Base-by-base conservation (phyloP, 2,888 invertebrate genomes). In the Euplexia lucipara region DNA sequence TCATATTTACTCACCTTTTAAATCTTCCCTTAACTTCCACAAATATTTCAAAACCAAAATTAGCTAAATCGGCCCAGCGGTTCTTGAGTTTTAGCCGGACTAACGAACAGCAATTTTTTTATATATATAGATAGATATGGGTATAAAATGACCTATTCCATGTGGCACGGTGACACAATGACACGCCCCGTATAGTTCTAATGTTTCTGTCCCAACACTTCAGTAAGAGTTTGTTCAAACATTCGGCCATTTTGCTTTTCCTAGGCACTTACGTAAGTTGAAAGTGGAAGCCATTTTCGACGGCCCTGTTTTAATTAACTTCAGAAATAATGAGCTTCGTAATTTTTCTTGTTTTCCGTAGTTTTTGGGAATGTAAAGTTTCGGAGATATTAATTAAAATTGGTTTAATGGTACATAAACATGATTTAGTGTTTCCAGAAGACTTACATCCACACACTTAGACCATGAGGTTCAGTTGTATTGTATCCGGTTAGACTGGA, bases 291-390 rank as follows among this genome's bases (percentile, higher is more conserved):
- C 60, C 59, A 72, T 79, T 79, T 64, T 32, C 14, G 20, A 45
- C 42, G 32, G 30, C 44, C 53, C 22, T 18, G 51, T 52, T 73
- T 70, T 74, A 74, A 81, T 78, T 81, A 80, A 79, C 53, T 72
- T 68, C 34, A 49, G 51, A 69, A 63, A 63, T 22, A 60, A 69
- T 5, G 32, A 53, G 20, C 16, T 53, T 18, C 10, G 57, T 39
- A 41, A 37, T 56, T 51, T 49, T 51, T 42, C 37, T 63, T 65
- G 30, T 51, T 67, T 52, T 61, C 22, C 8, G 8, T 62, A 52
- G 54, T 52, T 42, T 56, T 61, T 47, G 10, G 16, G n/a, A 22
- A 51, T 70, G 14, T 10, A 22, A 53, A 59, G 26, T 53, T 59
- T 14, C 4, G n/a, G 30, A 39, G 7, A 12, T 49, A 34, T 39